phyloP scores from a whole-genome alignment of 2,113 vertebrate genomes.

The Pollimyrus isidori region DNA sequence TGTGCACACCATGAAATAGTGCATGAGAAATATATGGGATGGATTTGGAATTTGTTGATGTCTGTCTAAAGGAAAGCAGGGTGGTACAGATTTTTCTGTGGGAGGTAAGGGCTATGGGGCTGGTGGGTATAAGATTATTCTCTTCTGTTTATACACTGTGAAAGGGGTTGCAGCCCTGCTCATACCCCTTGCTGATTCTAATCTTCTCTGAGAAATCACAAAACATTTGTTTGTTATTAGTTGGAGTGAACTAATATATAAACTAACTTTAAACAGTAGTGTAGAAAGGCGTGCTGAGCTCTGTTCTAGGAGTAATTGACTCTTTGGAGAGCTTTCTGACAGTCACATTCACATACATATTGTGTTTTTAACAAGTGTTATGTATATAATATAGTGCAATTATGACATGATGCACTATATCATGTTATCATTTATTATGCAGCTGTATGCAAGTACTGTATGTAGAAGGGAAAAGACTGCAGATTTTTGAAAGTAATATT shows the following conservation, averaged over 20 bases:
- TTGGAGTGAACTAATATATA: conserved; percentile 25
- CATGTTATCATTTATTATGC: neutral
- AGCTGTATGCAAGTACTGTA: neutral
- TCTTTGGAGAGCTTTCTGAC: conserved; percentile 24
- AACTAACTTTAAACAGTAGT: conserved; percentile 25
- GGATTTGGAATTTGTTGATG: conserved; percentile 23
- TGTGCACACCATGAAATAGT: neutral
- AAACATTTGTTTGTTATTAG: conserved; percentile 18
- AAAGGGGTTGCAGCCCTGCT: conserved; percentile 23
- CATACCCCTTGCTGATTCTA: conserved; percentile 23
- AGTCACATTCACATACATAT: conserved; percentile 22
- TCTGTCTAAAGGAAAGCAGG: conserved; percentile 30
- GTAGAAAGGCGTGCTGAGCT: neutral
- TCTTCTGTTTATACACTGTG: conserved; percentile 23
- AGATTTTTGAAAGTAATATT: neutral
- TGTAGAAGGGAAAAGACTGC: neutral
- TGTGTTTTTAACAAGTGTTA: neutral
- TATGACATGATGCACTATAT: neutral
- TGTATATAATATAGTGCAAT: neutral
- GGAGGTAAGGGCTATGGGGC: neutral
- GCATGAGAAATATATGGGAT: conserved; percentile 14
- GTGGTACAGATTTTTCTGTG: neutral
- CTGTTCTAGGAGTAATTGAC: conserved; percentile 20
- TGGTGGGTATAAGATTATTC: conserved; percentile 13
- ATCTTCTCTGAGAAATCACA: conserved; percentile 27